phyloP scores from a whole-genome alignment of 2,113 vertebrate species.

The Hippoglossus stenolepis region DNA sequence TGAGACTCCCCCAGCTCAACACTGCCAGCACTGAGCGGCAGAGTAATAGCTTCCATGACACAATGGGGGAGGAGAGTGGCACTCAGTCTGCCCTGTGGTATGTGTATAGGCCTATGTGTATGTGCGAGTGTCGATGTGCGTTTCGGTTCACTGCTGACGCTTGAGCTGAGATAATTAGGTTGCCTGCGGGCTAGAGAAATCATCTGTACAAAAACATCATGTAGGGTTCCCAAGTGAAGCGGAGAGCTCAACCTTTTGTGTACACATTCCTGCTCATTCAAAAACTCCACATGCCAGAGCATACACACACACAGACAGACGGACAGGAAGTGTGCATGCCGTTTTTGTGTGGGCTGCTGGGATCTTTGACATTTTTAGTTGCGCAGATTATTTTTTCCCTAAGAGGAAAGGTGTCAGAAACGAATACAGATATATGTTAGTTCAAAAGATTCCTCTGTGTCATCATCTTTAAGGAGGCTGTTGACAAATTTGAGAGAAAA shows the following conservation, averaged over 20 bases:
- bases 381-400: not conserved
- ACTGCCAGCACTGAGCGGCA: constrained; percentile 36
- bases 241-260: constrained; percentile 76
- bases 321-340: constrained; percentile 62
- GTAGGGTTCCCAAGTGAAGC: constrained; percentile 77
- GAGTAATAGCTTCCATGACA: constrained; percentile 73
- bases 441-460: not conserved
- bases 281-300: constrained; percentile 62
- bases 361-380: constrained; percentile 53
- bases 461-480: no score
- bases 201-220: constrained; percentile 82
- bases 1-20: constrained; percentile 30
- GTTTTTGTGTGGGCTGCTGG: constrained; percentile 51
- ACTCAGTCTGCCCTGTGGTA: constrained; percentile 49
- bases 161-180: constrained; percentile 76
- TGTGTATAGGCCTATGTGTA: constrained; percentile 38
- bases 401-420: not conserved
- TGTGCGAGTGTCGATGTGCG: constrained; percentile 47
- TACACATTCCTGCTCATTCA: constrained; percentile 76
- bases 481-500: constrained; percentile 7
- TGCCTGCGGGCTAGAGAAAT: constrained; percentile 76
- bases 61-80: constrained; percentile 55
- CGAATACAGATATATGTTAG: not conserved
- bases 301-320: not conserved
- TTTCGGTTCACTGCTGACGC: constrained; percentile 64